Percentiles rank a stretch among this genome's conserved stretches.
phyloP scores from a whole-genome alignment of 2,797 vertebrate species.

The Alca torda region DNA sequence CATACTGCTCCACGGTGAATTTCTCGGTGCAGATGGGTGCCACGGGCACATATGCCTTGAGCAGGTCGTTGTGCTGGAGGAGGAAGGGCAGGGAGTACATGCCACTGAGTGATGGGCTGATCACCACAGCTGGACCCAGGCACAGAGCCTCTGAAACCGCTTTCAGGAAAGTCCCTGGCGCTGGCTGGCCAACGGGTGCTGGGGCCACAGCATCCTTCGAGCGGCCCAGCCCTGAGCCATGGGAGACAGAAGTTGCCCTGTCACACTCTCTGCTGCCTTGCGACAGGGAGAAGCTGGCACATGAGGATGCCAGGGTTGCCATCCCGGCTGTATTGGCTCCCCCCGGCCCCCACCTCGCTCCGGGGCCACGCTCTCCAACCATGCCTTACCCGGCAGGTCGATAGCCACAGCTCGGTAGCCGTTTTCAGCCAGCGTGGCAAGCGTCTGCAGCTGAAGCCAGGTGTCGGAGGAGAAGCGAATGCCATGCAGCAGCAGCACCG shows the following conservation, averaged over 20 bases:
- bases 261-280: neutral
- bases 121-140: slow-evolving; percentile 82
- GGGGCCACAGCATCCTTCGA: slow-evolving; percentile 84
- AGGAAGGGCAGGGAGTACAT: slow-evolving; percentile 97
- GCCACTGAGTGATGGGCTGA: slow-evolving; percentile 95
- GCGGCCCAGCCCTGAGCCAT: slow-evolving; percentile 82
- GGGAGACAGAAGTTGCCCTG: neutral
- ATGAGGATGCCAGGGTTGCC: fast-evolving
- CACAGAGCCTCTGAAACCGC: slow-evolving; percentile 82
- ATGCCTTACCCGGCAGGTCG: slow-evolving; percentile 88
- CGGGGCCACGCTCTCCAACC: neutral
- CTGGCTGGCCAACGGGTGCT: slow-evolving; percentile 79
- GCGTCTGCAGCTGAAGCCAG: slow-evolving; percentile 87
- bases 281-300: neutral
- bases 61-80: slow-evolving; percentile 78
- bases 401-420: slow-evolving; percentile 88
- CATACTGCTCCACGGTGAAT: slow-evolving; percentile 83
- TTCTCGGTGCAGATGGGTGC: slow-evolving; percentile 97
- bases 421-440: slow-evolving; percentile 82
- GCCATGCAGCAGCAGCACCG: slow-evolving; percentile 90
- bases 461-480: slow-evolving; percentile 93
- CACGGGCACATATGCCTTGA: slow-evolving; percentile 89
- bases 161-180: slow-evolving; percentile 83
- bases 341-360: fast-evolving
- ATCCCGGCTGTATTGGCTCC: neutral